phyloP scores from a whole-genome alignment of 2,113 vertebrate species.

The Petrocephalus microphthalmus region DNA sequence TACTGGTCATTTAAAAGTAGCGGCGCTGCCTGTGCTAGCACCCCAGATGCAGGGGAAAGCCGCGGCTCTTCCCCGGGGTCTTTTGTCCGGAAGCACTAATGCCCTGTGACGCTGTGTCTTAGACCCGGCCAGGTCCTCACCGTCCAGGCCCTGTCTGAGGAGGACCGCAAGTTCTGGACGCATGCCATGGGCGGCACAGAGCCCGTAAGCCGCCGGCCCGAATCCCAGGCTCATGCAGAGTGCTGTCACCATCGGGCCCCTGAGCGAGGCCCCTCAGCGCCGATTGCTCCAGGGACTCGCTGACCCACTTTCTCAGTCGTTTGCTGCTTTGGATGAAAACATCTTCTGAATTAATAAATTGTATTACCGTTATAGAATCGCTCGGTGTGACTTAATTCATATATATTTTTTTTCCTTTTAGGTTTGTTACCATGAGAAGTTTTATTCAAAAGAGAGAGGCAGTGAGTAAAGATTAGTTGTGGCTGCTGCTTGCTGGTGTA shows the following conservation, averaged over 20 bases:
- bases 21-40: neutral
- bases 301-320: neutral
- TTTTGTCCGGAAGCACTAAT: neutral
- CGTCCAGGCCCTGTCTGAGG: slow-evolving; percentile 86
- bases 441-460: slow-evolving; percentile 75
- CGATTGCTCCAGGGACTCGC: neutral
- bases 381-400: neutral
- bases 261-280: neutral
- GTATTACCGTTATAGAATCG: neutral
- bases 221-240: neutral
- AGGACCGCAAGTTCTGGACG: slow-evolving; percentile 87
- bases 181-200: slow-evolving; percentile 94
- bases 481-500: neutral
- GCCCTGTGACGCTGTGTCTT: slow-evolving; percentile 12
- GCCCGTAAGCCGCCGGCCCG: slow-evolving; percentile 67
- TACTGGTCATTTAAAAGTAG: neutral
- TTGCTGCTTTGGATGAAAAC: neutral
- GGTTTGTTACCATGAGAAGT: slow-evolving; percentile 64
- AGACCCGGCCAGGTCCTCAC: slow-evolving; percentile 81
- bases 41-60: neutral
- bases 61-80: neutral
- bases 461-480: slow-evolving; percentile 64
- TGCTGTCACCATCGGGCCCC: neutral
- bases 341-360: neutral
- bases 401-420: slow-evolving; percentile 39